A percentile compares a stretch with the other conserved stretches of the same genome.
These are phyloP conservation scores for Lampris incognitus DNA, from an alignment of 2,113 vertebrate genomes.

Conservation along the genomic window DNA sequence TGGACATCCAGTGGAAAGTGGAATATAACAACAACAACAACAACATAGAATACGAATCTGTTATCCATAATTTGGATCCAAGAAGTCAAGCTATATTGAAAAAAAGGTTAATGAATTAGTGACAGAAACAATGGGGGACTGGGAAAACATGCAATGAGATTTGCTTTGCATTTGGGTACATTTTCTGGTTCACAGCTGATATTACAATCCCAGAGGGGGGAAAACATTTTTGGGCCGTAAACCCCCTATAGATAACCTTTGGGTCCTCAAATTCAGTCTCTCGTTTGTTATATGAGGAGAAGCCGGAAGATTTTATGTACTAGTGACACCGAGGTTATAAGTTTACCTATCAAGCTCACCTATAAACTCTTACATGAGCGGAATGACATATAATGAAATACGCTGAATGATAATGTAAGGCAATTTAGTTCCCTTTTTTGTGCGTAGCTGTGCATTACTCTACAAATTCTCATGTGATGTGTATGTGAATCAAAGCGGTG, in stretches of 20 bases:
- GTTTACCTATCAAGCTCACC: neutral
- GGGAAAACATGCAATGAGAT: neutral
- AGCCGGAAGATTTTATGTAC: slow-evolving; percentile 24
- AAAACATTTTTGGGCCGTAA: too few relatives aligned
- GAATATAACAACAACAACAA: too few relatives aligned
- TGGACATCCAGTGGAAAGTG: too few relatives aligned
- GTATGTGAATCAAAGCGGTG: slow-evolving; percentile 9
- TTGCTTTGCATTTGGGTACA: neutral
- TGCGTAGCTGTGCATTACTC: slow-evolving; percentile 34
- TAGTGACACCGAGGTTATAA: slow-evolving; percentile 62
- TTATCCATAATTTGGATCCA: too few relatives aligned
- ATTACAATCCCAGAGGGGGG: neutral
- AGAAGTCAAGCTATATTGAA: too few relatives aligned
- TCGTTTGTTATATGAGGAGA: slow-evolving; percentile 4
- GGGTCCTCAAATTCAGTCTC: slow-evolving; percentile 8
- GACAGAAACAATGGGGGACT: too few relatives aligned
- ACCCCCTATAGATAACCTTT: neutral
- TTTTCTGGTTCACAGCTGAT: neutral
- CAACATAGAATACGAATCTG: too few relatives aligned
- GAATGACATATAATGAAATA: slow-evolving; percentile 27
- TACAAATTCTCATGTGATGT: slow-evolving; percentile 4
- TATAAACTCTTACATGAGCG: neutral
- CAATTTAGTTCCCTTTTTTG: neutral
- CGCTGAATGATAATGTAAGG: slow-evolving; percentile 11
- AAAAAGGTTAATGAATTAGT: too few relatives aligned